Base-by-base conservation (phyloP, 1,140 invertebrate genomes). In the Aphelinus atriplicis region DNA sequence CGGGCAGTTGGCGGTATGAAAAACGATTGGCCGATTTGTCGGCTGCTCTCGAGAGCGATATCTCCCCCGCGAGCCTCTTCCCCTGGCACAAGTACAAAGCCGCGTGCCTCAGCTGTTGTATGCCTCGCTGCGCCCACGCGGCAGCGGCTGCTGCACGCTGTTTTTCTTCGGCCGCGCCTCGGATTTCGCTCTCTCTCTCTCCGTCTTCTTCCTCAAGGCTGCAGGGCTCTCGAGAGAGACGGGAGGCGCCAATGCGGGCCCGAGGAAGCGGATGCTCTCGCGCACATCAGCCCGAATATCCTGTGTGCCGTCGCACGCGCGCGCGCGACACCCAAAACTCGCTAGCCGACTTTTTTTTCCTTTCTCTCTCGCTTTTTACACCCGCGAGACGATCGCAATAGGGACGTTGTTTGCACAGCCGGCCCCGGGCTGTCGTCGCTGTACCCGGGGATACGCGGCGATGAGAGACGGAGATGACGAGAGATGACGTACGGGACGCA, bases 21-120 rank as follows among this genome's bases (percentile, higher is more conserved):
- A 60, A 58, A 42, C 60, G 66, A 66, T 61, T 60, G 55, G 68
- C 61, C 68, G 74, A 76, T 65, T 76, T 76, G 63, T 76, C 74
- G 66, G 56, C 66, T 76, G n/a, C 50, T 55, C 64, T 60, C 42
- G 51, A 45, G 51, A n/a, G 10, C 50, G 67, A 73, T 47, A 64
- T 66, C 69, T 58, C 45, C 55, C 67, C n/a, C 57, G 56, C 58
- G 7, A 60, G 53, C 47, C 50, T 48, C 56, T 61, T 10, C 43
- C 66, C 68, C 55, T 76, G 68, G 68, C 68, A 76, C 66, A 71
- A 76, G 71, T 75, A 76, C 65, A 69, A 2, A 10, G 53, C 57
- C 65, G 7, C 3, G 61, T 9, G 42, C 1, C 63, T 65, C 47
- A 66, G 51, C 64, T 66, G 64, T 10, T 55, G 3, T 43, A 46